A percentile compares a stretch with the other conserved stretches of the same genome.
phyloP scores from a whole-genome alignment of 2,113 vertebrate species.

The Cyprinus carpio region DNA sequence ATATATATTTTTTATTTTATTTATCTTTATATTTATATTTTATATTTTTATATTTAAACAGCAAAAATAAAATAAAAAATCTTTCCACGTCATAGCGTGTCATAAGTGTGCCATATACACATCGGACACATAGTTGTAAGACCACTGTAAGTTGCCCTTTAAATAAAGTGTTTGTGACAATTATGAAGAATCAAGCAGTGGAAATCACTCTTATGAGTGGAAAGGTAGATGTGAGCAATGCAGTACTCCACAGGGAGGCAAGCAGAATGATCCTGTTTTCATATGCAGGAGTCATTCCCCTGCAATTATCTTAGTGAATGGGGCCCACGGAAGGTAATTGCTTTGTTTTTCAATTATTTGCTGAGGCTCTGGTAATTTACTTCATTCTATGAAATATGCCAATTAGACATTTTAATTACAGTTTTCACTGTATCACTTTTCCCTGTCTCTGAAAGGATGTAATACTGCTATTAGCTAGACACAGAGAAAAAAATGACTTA shows the following conservation, averaged over 20 bases:
- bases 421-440: conserved; percentile 76
- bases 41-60: too few species aligned
- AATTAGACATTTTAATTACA: conserved; percentile 81
- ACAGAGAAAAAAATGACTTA: conserved; percentile 44
- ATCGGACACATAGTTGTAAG: conserved; percentile 15
- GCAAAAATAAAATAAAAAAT: not conserved
- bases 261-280: conserved; percentile 73
- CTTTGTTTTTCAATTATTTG: conserved; percentile 81
- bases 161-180: conserved; percentile 30
- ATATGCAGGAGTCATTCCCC: conserved; percentile 68
- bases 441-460: conserved; percentile 68
- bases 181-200: conserved; percentile 43
- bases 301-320: conserved; percentile 75
- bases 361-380: conserved; percentile 77
- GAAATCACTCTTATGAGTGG: conserved; percentile 50
- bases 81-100: not conserved
- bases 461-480: conserved; percentile 70
- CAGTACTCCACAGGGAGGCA: conserved; percentile 57
- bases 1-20: too few species aligned
- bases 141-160: conserved; percentile 19
- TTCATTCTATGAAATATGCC: conserved; percentile 78
- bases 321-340: conserved; percentile 73
- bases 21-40: too few species aligned
- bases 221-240: conserved; percentile 60
- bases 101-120: not conserved